Percentiles rank a stretch among this genome's conserved stretches.
Evolutionary conservation across 1,140 invertebrate species (phyloP).

Genomic region (Orius insidiosus): DNA sequence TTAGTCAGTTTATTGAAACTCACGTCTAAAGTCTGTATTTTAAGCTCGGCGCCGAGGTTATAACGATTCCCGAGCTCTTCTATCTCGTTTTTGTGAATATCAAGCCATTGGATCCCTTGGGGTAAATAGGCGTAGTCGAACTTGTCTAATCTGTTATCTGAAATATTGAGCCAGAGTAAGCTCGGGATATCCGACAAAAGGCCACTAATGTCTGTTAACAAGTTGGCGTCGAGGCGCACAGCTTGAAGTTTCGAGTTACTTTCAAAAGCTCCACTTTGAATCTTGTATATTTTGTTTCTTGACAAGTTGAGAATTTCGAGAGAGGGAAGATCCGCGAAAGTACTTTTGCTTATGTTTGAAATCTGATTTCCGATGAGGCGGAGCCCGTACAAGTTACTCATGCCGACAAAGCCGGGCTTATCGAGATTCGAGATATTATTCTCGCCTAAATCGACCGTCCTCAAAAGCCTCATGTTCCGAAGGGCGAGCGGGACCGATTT

Average conservation of each 20-base stretch:
- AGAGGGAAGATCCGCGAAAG: conserved; percentile 61
- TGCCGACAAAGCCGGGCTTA: conserved; percentile 61
- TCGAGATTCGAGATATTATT: conserved; percentile 59
- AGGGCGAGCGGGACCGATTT: conserved; percentile 53
- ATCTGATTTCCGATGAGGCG: conserved; percentile 74
- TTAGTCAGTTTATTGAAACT: conserved; percentile 64
- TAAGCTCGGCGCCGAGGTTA: conserved; percentile 43
- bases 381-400: conserved; percentile 63
- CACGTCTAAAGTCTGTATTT: conserved; percentile 58
- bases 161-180: conserved; percentile 77
- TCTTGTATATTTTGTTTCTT: conserved; percentile 58
- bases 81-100: conserved; percentile 77
- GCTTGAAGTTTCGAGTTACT: conserved; percentile 63
- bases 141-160: conserved; percentile 73
- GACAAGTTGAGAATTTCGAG: conserved; percentile 79
- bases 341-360: conserved; percentile 63
- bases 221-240: conserved; percentile 70
- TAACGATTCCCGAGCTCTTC: conserved; percentile 59
- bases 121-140: conserved; percentile 83
- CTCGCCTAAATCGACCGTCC: conserved; percentile 63
- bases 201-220: conserved; percentile 64
- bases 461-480: conserved; percentile 52
- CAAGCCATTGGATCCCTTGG: conserved; percentile 64
- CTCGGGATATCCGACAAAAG: conserved; percentile 66
- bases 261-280: conserved; percentile 69